Evolutionary conservation across 2,888 invertebrate species (phyloP), one percentile per base, ranked within the genome.

Genomic region (Tetropium fuscum): DNA sequence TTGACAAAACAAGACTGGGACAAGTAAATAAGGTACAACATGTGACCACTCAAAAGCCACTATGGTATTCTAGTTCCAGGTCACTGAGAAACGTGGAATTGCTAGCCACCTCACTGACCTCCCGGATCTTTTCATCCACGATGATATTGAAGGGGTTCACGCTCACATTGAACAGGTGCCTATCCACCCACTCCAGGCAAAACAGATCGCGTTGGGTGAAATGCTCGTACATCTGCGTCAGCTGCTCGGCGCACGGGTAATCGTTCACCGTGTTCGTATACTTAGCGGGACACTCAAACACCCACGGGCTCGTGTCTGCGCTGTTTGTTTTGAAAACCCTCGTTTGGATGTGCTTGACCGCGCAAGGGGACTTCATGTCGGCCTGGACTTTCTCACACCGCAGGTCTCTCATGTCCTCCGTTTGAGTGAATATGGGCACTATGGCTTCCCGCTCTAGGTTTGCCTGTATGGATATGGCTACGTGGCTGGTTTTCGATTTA

Each of bases 181-280:
- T 74, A 48, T 77, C 68, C 19, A 77, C 71, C 77, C 77, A 77
- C 18, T 77, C 73, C 53, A 76, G 58, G 47, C 75, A 75, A 27
- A 73, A 72, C 25, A 78, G 61, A 53, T 77, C 76, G 25, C 72
- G 72, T 36, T 64, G 58, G 4, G 76, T 74, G 20, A 76, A 66
- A 36, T 76, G 70, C 41, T 77, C 75, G 36, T 68, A 73, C 72
- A 74, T 75, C 62, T 77, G 76, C 6, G 73, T 74, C 8, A 59
- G 58, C 18, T 60, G 59, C 13, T 57, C 58, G 8, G 11, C 22
- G 22, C 19, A 20, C 1, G 56, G 19, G 44, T 45, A 53, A 22
- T 32, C 20, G 27, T 30, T 6, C 1, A 15, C 8, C 0, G 61
- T 66, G 13, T 59, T 66, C 6, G 56, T 59, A 36, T 34, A 61